Conservation (phyloP, 2,113 vertebrate species). For the Meleagris gallopavo region DNA sequence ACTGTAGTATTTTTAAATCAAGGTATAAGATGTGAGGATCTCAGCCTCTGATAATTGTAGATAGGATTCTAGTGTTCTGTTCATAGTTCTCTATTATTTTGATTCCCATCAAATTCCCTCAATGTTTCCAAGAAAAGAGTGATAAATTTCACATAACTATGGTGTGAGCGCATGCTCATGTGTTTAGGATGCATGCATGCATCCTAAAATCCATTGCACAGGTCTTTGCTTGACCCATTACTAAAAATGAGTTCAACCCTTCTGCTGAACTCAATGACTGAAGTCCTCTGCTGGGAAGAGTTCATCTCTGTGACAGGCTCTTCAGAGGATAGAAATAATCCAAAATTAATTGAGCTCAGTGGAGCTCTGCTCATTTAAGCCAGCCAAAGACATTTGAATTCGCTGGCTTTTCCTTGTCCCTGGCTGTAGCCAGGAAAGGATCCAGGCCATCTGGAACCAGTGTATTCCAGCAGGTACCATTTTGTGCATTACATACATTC, state of each 20-base stretch:
- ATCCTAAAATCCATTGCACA: neutral
- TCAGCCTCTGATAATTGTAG: neutral
- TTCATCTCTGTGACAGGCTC: neutral
- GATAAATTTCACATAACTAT: neutral
- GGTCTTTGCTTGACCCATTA: neutral
- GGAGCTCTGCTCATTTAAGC: neutral
- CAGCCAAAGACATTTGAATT: neutral
- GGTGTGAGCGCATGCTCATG: rapidly evolving
- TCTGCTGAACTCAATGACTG: neutral
- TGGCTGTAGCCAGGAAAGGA: neutral
- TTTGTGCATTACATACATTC: neutral
- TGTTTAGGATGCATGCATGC: neutral
- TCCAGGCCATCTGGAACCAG: neutral
- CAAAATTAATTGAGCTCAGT: constrained; percentile 13
- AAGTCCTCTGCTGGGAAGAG: neutral
- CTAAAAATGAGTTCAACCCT: neutral
- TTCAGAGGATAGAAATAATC: neutral
- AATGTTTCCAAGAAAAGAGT: neutral
- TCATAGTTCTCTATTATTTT: neutral
- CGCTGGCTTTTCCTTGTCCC: rapidly evolving
- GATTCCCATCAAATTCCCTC: neutral
- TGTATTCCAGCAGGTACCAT: neutral
- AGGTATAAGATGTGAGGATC: neutral
- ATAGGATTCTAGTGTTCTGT: neutral
- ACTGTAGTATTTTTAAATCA: neutral